Conservation (phyloP, 2,113 vertebrate genomes). For the Amblyornis subalaris region DNA sequence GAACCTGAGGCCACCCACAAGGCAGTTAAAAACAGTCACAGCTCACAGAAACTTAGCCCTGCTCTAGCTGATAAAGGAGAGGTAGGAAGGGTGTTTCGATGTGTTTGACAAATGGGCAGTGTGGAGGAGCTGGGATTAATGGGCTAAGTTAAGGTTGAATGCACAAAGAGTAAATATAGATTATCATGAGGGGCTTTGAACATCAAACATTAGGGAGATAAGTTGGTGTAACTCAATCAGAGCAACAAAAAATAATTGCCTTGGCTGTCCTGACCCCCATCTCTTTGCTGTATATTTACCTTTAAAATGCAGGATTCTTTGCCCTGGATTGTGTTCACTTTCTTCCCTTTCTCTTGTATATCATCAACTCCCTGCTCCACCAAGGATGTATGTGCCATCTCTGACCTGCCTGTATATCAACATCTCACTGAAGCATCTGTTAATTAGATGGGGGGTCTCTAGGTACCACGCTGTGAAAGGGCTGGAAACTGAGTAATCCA, state of each 20-base stretch:
- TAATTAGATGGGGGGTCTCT: neutral
- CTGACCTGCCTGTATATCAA: neutral
- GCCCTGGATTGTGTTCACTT: neutral
- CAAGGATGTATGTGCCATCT: neutral
- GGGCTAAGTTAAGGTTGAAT: neutral
- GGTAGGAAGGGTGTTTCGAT: neutral
- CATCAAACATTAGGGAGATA: neutral
- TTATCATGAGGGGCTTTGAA: neutral
- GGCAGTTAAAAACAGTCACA: neutral
- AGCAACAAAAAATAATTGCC: neutral
- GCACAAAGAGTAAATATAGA: neutral
- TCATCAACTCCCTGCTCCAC: neutral
- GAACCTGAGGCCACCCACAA: neutral
- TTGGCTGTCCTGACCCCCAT: neutral
- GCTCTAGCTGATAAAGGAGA: neutral
- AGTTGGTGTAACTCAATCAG: neutral
- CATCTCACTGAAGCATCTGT: neutral
- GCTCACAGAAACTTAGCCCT: fast-evolving
- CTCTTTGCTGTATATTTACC: neutral
- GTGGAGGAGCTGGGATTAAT: neutral
- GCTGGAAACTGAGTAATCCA: neutral
- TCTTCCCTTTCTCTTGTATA: neutral
- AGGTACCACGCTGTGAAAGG: fast-evolving
- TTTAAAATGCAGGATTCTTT: neutral
- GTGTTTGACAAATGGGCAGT: neutral